phyloP scores from a whole-genome alignment of 2,797 vertebrate genomes.

The Anomalospiza imberbis region DNA sequence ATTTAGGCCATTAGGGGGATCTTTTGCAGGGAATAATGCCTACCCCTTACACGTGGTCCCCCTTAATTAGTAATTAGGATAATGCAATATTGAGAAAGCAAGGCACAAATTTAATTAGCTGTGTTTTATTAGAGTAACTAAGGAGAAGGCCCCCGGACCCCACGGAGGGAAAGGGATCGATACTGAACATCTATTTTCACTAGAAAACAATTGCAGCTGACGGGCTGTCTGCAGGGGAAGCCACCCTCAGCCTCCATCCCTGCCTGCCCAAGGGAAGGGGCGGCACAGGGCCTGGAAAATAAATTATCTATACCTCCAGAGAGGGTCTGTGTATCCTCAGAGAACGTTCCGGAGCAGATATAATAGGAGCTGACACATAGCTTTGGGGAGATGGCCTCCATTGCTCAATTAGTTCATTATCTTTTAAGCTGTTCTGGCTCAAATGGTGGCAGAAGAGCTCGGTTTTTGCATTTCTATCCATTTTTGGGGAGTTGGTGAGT shows the following conservation, averaged over 20 bases:
- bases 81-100: constrained; percentile 9
- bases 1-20: constrained; percentile 35
- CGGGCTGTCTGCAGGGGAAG: not conserved
- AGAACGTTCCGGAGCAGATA: not conserved
- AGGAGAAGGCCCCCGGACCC: not conserved
- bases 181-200: constrained; percentile 24
- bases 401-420: constrained; percentile 10
- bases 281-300: not conserved
- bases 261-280: not conserved
- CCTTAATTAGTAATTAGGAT: constrained; percentile 33
- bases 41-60: not conserved
- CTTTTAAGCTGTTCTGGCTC: constrained; percentile 7
- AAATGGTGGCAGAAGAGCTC: not conserved
- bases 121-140: constrained; percentile 19
- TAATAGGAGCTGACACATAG: constrained; percentile 40
- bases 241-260: not conserved
- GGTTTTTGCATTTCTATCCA: not conserved
- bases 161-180: not conserved
- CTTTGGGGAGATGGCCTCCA: constrained; percentile 37
- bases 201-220: not conserved
- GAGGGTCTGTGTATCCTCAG: constrained; percentile 18
- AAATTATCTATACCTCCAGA: not conserved
- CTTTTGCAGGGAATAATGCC: not conserved
- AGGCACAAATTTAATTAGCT: constrained; percentile 43
- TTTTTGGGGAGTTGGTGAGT: not conserved